phyloP scores from a whole-genome alignment of 2,888 invertebrate species.

The Conus canariensis region DNA sequence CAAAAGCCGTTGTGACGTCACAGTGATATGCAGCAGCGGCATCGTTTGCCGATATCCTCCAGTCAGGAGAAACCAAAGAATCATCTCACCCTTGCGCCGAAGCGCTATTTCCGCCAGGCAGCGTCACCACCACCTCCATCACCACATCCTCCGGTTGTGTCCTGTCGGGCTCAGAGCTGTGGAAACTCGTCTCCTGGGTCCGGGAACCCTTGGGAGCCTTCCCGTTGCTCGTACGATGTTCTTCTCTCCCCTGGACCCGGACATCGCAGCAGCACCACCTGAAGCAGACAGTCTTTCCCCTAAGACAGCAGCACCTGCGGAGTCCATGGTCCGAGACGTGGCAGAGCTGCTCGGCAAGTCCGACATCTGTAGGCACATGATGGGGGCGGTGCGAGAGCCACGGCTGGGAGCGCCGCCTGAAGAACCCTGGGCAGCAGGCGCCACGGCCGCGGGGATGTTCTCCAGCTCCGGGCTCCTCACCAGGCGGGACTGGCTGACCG shows the following conservation, averaged over 20 bases:
- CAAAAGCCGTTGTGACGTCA: neutral
- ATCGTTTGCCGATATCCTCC: neutral
- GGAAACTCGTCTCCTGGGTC: neutral
- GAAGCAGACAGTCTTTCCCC: neutral
- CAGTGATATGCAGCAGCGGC: neutral
- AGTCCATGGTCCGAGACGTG: neutral
- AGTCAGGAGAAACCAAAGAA: neutral
- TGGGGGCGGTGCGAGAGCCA: neutral
- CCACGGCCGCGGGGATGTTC: constrained; percentile 27
- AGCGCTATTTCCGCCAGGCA: neutral
- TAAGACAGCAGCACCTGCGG: neutral
- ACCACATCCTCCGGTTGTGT: neutral
- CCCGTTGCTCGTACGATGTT: neutral
- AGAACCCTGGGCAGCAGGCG: neutral
- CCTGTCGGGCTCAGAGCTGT: neutral
- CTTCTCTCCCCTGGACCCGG: neutral
- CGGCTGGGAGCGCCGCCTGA: neutral
- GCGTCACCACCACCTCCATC: neutral
- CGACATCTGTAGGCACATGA: constrained; percentile 15
- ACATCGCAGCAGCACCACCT: neutral
- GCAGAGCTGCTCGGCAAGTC: constrained; percentile 2
- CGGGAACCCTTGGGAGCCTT: neutral
- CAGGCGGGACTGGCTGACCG: neutral
- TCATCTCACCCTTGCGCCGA: neutral
- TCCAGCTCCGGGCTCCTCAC: constrained; percentile 5